Percentiles rank a stretch among this genome's conserved stretches.
These are phyloP conservation scores for Aurelia sp. DNA, from an alignment of 30 jellyfish, hydroid and myxozoan species.

Conservation along the genomic window DNA sequence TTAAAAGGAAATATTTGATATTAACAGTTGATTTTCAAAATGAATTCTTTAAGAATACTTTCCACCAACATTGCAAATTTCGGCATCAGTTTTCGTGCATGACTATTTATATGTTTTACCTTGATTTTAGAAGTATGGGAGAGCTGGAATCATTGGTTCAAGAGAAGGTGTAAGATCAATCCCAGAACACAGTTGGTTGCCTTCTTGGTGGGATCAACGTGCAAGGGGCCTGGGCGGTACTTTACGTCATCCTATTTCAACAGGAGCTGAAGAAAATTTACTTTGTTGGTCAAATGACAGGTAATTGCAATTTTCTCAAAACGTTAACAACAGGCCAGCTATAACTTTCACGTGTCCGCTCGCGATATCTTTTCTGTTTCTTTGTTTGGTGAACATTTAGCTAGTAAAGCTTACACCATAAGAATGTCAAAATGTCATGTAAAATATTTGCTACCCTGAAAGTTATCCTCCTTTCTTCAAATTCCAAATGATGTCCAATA, in stretches of 20 bases:
- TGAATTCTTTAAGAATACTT: too few species aligned
- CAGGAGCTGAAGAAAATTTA: conserved; percentile 92
- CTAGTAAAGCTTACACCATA: neutral
- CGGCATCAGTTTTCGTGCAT: too few species aligned
- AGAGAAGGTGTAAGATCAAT: conserved; percentile 77
- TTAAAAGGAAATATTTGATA: too few species aligned
- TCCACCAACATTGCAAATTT: too few species aligned
- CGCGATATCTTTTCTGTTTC: too few species aligned
- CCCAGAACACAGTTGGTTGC: conserved; percentile 90
- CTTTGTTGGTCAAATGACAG: conserved; percentile 82
- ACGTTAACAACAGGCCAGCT: too few species aligned
- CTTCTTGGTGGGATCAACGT: conserved; percentile 86
- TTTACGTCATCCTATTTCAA: conserved; percentile 71
- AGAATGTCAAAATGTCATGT: too few species aligned
- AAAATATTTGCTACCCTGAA: too few species aligned
- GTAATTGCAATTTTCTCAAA: neutral
- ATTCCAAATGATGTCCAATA: too few species aligned
- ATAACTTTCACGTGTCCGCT: too few species aligned
- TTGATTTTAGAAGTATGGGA: conserved; percentile 51
- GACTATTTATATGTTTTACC: neutral
- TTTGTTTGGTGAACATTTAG: neutral
- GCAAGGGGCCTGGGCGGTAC: conserved; percentile 96
- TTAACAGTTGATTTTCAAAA: too few species aligned
- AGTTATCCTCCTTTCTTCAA: too few species aligned
- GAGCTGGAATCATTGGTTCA: conserved; percentile 78